Evolutionary conservation across 2,113 vertebrate species (phyloP).

Genomic region (Chloropsis hardwickii): DNA sequence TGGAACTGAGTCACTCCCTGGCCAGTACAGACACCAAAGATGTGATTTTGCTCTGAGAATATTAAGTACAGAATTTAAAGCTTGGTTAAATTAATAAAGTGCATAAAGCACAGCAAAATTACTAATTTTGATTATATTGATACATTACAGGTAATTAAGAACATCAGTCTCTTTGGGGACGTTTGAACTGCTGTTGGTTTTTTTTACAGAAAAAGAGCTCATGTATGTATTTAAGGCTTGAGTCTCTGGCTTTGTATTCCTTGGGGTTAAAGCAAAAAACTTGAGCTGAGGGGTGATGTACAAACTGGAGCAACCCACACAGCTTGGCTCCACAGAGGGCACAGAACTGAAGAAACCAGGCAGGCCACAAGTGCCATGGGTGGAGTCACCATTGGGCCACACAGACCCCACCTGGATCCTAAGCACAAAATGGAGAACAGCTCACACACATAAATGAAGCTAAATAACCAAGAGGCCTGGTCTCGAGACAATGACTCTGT

Average conservation of each 20-base stretch:
- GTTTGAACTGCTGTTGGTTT: neutral
- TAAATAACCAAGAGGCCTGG: neutral
- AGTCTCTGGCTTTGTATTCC: neutral
- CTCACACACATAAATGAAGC: neutral
- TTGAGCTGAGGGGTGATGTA: neutral
- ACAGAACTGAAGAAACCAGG: neutral
- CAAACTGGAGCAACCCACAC: neutral
- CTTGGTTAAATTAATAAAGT: neutral
- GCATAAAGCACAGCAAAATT: neutral
- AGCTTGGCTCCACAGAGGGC: neutral
- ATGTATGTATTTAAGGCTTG: neutral
- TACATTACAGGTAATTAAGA: neutral
- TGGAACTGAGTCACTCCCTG: neutral
- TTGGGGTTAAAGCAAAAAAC: neutral
- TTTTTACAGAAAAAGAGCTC: neutral
- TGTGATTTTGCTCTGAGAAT: neutral
- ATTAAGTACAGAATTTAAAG: neutral
- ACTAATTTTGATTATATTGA: neutral
- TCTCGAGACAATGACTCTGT: fast-evolving
- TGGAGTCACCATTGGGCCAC: neutral
- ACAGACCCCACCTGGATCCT: neutral
- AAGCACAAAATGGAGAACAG: fast-evolving
- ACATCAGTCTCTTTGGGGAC: neutral
- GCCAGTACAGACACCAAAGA: neutral
- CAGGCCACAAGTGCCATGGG: neutral